Conservation (phyloP, 2,113 vertebrate genomes). For the Coregonus clupeaformis region DNA sequence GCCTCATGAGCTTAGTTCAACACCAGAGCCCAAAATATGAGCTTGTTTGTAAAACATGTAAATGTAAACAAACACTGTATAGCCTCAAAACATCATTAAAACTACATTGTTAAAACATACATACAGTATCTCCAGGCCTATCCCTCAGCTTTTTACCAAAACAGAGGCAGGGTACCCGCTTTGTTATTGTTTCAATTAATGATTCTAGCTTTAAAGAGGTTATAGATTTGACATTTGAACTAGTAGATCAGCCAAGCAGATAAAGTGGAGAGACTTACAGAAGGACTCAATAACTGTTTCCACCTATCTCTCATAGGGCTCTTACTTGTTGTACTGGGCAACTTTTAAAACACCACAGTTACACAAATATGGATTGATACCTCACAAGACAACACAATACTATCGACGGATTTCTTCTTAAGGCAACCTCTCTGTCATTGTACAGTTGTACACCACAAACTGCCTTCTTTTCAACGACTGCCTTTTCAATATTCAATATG, state of each 20-base stretch:
- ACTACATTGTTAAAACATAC: too few species aligned
- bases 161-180: too few species aligned
- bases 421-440: slow-evolving; percentile 61
- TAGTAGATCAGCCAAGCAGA: background rate
- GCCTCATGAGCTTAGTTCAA: too few species aligned
- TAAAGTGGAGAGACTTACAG: slow-evolving; percentile 8
- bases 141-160: too few species aligned
- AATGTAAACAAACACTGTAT: too few species aligned
- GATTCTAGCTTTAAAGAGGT: too few species aligned
- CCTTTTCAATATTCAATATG: slow-evolving; percentile 53
- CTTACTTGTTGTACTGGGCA: slow-evolving; percentile 18
- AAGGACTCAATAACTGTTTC: slow-evolving; percentile 27
- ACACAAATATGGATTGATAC: slow-evolving; percentile 58
- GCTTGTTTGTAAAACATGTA: too few species aligned
- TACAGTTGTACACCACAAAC: slow-evolving; percentile 60
- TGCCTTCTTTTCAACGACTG: slow-evolving; percentile 70
- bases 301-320: slow-evolving; percentile 48
- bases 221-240: too few species aligned
- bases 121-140: too few species aligned
- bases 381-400: slow-evolving; percentile 70
- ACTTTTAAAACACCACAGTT: slow-evolving; percentile 23
- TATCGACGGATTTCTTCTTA: slow-evolving; percentile 63
- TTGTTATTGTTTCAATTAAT: too few species aligned
- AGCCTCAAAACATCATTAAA: too few species aligned
- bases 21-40: too few species aligned